Evolutionary conservation across 2,113 vertebrate genomes (phyloP).

Genomic region (Dasyprocta punctata): DNA sequence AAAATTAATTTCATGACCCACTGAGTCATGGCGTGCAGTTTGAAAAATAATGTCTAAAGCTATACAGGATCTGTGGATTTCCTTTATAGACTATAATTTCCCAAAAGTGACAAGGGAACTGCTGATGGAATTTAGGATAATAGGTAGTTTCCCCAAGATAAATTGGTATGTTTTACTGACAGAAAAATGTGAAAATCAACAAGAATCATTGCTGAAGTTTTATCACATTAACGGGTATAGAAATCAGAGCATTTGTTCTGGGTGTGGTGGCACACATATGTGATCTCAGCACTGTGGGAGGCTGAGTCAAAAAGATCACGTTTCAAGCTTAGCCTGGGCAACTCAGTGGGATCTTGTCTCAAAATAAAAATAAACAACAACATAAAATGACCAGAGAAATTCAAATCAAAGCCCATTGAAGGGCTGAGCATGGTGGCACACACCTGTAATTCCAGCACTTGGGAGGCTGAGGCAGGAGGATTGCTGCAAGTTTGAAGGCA

Average conservation of each 20-base stretch:
- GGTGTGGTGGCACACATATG: not conserved
- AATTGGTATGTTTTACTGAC: not conserved
- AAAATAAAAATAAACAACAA: not conserved
- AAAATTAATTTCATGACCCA: conserved; percentile 60
- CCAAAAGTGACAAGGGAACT: not conserved
- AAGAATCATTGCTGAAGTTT: not conserved
- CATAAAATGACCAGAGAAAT: not conserved
- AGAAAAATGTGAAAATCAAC: not conserved
- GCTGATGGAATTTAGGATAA: not conserved
- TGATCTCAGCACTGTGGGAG: not conserved
- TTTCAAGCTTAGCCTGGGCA: not conserved
- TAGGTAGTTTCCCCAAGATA: not conserved
- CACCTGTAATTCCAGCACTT: not conserved
- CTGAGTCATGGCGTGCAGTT: conserved; percentile 27
- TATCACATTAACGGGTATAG: not conserved
- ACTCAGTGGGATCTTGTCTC: not conserved
- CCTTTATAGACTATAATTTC: conserved; percentile 34
- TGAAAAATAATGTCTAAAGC: conserved; percentile 34
- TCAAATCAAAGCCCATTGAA: not conserved
- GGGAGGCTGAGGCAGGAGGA: not conserved
- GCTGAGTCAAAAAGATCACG: not conserved
- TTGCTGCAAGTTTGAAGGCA: not conserved
- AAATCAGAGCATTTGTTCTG: not conserved
- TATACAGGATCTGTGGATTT: not conserved
- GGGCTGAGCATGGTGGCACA: not conserved